Percentiles rank a stretch among this genome's conserved stretches.
Evolutionary conservation across 2,113 vertebrate genomes (phyloP).

Genomic region (Laticauda laticaudata): DNA sequence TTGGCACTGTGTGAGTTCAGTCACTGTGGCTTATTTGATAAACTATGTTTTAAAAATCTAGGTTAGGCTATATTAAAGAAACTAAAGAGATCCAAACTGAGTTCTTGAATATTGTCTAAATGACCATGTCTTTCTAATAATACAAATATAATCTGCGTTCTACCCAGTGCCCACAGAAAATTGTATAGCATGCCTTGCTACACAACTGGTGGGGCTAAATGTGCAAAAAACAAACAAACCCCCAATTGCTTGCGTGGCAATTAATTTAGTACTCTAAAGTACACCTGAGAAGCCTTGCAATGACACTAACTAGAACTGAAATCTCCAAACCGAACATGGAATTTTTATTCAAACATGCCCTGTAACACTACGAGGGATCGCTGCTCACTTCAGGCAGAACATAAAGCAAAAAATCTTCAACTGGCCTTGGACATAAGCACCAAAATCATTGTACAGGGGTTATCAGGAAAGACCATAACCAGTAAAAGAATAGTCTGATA

Average conservation of each 20-base stretch:
- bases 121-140: background rate
- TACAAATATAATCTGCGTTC: background rate
- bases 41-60: background rate
- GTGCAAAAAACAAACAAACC: background rate
- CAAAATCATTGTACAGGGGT: background rate
- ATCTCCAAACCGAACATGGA: background rate
- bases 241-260: background rate
- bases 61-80: background rate
- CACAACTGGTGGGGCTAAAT: background rate
- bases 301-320: background rate
- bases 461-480: background rate
- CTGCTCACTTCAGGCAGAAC: background rate
- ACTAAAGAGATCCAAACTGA: background rate
- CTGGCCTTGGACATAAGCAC: background rate
- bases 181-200: background rate
- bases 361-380: background rate
- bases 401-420: background rate
- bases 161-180: background rate
- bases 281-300: background rate
- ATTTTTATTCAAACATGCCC: background rate
- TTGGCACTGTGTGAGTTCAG: no score
- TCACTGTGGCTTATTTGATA: no score
- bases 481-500: background rate
- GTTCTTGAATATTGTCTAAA: background rate
- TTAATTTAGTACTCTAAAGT: background rate